Percentiles rank a stretch among this genome's conserved stretches.
phyloP scores from a whole-genome alignment of 1,140 invertebrate genomes.

The Aphis craccivora region DNA sequence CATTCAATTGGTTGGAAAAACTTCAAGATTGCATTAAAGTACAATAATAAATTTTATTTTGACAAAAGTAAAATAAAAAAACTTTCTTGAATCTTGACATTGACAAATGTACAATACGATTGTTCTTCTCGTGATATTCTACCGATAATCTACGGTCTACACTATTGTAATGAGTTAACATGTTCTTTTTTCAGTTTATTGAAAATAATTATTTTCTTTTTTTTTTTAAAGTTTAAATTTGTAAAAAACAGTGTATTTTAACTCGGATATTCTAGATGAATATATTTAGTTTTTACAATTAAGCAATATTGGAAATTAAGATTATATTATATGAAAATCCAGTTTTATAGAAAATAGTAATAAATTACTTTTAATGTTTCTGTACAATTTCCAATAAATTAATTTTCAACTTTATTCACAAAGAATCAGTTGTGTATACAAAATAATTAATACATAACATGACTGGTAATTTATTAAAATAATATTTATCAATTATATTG shows the following conservation, averaged over 20 bases:
- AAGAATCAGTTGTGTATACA: not conserved
- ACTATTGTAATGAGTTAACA: not conserved
- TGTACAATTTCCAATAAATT: not conserved
- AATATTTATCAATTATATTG: no score
- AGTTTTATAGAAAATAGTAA: not conserved
- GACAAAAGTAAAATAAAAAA: not conserved
- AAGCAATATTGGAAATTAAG: not conserved
- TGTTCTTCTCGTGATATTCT: not conserved
- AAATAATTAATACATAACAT: no score
- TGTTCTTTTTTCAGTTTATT: not conserved
- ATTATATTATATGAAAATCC: not conserved
- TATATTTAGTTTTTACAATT: not conserved
- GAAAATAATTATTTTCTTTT: not conserved
- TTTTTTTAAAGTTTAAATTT: not conserved
- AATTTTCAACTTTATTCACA: not conserved
- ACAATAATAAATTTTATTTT: constrained; percentile 11
- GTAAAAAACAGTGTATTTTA: not conserved
- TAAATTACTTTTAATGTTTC: not conserved
- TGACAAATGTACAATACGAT: not conserved
- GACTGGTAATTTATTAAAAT: no score
- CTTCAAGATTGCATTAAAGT: not conserved
- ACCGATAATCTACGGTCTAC: not conserved
- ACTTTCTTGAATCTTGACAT: not conserved
- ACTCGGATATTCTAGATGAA: not conserved
- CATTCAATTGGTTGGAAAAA: not conserved